Conservation (phyloP, 2,888 invertebrate species). For the Eutolmus rufibarbis region DNA sequence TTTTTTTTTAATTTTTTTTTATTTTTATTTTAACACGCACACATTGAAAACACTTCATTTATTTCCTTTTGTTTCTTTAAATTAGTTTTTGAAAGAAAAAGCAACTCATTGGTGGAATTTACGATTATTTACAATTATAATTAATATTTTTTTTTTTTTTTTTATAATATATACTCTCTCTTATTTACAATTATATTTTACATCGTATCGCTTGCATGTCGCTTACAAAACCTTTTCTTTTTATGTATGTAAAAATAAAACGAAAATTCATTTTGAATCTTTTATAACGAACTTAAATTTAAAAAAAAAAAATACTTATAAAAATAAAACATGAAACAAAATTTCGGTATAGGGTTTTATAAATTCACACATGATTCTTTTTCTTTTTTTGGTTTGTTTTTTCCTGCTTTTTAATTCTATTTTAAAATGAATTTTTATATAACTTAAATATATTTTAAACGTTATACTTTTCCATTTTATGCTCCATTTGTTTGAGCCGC, state of each 20-base stretch:
- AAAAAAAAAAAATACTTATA: neutral
- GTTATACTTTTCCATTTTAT: slow-evolving; percentile 25
- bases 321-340: too few species aligned
- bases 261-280: too few species aligned
- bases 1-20: neutral
- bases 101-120: neutral
- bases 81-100: neutral
- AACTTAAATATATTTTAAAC: neutral
- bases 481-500: slow-evolving; percentile 38
- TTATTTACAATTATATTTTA: neutral
- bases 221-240: neutral
- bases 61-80: neutral
- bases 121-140: neutral
- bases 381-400: neutral
- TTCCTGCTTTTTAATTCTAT: neutral
- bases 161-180: neutral
- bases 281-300: neutral
- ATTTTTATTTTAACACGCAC: neutral
- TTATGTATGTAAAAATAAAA: too few species aligned
- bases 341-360: too few species aligned
- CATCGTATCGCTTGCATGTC: neutral
- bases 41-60: neutral
- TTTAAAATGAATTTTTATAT: too few species aligned
- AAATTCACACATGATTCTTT: too few species aligned
- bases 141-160: neutral